Base-by-base conservation (phyloP, 1,140 invertebrate species). In the Anoplolepis gracilipes region DNA sequence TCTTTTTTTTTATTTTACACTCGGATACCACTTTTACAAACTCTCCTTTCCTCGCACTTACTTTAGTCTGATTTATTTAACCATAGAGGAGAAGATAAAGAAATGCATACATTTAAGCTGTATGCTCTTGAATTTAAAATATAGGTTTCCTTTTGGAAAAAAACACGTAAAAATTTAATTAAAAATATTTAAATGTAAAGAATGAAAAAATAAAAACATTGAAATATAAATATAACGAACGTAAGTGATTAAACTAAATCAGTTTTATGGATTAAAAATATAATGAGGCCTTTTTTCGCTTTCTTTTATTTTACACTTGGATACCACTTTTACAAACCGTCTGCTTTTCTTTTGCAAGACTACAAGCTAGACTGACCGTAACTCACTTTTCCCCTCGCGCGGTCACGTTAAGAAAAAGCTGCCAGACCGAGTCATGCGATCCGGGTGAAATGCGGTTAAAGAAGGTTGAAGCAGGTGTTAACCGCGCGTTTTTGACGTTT, bases 311-410 rank as follows among this genome's bases (percentile, higher is more conserved):
- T 36, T 36, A 49, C 25, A 30, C 46, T 46, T 39, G 8, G 16
- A 55, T 36, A 49, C 2, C 39, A 13, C 22, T 39, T 33, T 70
- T 25, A 28, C 67, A 39, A 89, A 22, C 16, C n/a, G n/a, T n/a
- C n/a, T n/a, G n/a, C 13, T 7, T 46, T 13, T 16, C 13, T n/a
- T 30, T 76, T 42, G 33, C 61, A 70, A 75, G 86, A 33, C 42
- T 67, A 67, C 85, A 86, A 76, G 61, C 30, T 72, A 28, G 49
- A 65, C 84, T 89, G 87, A 89, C 84, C 84, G 16, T 72, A 67
- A 39, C 25, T 77, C 49, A 49, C 13, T 28, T n/a, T 57, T 77
- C 42, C 77, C 42, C 16, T 49, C 55, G 22, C 10, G 59, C 28
- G 53, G 67, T 59, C 81, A 49, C 78, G 78, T 72, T 65, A 81